Percentiles rank a stretch among this genome's conserved stretches.
Evolutionary conservation across 2,797 vertebrate species (phyloP).

Genomic region (Neostethus bicornis): DNA sequence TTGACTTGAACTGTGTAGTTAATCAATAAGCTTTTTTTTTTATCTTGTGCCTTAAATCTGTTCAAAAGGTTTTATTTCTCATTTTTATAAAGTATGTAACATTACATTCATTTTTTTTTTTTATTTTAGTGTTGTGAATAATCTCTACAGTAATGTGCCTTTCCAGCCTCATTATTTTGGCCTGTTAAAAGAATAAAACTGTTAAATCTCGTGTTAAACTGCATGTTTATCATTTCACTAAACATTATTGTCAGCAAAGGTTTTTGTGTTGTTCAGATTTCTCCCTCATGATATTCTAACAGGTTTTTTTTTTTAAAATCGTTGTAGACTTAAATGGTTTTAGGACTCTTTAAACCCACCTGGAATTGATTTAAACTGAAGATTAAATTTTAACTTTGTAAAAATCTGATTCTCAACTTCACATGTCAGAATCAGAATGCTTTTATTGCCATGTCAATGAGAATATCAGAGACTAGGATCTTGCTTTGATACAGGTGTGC

Average conservation of each 20-base stretch:
- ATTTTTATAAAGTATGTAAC: neutral
- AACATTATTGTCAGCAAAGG: neutral
- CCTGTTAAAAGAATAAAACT: neutral
- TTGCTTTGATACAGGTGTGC: no score
- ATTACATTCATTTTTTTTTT: neutral
- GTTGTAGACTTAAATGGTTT: no score
- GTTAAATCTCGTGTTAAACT: neutral
- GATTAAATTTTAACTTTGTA: no score
- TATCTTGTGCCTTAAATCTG: conserved; percentile 51
- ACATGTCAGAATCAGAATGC: no score
- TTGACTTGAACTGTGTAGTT: neutral
- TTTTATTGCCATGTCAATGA: no score
- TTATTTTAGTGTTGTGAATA: conserved; percentile 1
- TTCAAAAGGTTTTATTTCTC: neutral
- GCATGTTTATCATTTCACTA: neutral
- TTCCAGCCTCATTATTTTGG: neutral
- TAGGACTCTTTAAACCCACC: no score
- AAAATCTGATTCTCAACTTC: no score
- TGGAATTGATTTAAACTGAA: no score
- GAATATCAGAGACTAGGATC: no score
- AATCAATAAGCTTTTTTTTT: conserved; percentile 19
- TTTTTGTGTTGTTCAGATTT: neutral
- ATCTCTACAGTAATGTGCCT: neutral
- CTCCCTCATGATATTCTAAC: no score
- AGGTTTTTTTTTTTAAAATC: neutral